Evolutionary conservation across 2,113 vertebrate genomes (phyloP).

Genomic region (Microcebus lehilahytsara): DNA sequence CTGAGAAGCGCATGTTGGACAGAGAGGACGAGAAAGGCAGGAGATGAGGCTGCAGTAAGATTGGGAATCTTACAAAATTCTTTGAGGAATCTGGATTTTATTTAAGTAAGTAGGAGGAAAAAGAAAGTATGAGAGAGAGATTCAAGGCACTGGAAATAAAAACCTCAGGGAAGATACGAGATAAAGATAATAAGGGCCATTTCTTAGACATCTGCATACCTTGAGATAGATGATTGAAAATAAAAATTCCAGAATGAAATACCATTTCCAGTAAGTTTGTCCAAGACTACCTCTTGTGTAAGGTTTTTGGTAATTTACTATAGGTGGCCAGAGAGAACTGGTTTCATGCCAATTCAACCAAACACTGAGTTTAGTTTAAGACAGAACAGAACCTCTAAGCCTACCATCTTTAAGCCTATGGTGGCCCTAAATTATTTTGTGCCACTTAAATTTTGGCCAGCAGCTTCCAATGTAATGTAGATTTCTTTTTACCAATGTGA

Average conservation of each 20-base stretch:
- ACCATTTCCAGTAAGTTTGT: not conserved
- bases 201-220: not conserved
- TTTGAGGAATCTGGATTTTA: not conserved
- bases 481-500: not conserved
- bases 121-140: not conserved
- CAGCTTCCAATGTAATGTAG: not conserved
- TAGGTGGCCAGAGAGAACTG: not conserved
- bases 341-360: not conserved
- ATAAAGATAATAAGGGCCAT: not conserved
- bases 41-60: not conserved
- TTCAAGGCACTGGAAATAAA: not conserved
- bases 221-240: not conserved
- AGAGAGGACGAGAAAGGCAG: not conserved
- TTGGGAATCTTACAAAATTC: not conserved
- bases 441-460: not conserved
- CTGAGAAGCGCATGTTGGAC: not conserved
- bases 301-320: not conserved
- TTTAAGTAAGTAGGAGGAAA: not conserved
- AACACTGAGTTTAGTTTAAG: not conserved
- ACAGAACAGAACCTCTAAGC: not conserved
- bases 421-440: not conserved
- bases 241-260: not conserved
- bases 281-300: not conserved
- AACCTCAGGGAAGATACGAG: not conserved
- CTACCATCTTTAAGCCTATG: not conserved